These are phyloP conservation scores for Brachypodius melanocephalos DNA, from an alignment of 2,113 vertebrate species.

Conservation along the genomic window DNA sequence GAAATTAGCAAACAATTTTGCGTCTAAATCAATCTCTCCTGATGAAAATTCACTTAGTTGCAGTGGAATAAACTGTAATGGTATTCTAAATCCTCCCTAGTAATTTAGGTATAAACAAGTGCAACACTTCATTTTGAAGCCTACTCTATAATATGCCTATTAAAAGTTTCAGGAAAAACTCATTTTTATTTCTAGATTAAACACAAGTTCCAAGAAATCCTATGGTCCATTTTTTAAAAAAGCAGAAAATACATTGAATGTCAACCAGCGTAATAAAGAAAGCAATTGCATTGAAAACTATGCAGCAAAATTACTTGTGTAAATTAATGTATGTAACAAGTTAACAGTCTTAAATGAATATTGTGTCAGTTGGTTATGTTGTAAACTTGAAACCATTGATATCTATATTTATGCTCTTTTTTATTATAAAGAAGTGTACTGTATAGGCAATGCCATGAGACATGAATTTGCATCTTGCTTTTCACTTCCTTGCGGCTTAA, in stretches of 20 bases:
- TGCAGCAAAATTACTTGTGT: slow-evolving; percentile 15
- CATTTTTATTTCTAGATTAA: slow-evolving; percentile 19
- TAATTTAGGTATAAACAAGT: not conserved
- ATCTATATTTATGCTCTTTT: slow-evolving; percentile 17
- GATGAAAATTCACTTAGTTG: slow-evolving; percentile 14
- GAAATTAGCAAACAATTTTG: not conserved
- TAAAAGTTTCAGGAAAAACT: not conserved
- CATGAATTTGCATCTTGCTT: not conserved
- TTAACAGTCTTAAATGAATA: not conserved
- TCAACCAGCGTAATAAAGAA: not conserved
- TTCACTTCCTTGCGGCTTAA: slow-evolving; percentile 20
- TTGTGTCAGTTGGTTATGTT: not conserved
- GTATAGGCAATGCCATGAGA: not conserved
- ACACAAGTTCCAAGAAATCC: not conserved
- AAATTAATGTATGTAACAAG: not conserved
- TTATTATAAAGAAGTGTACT: not conserved
- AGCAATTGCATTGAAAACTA: not conserved
- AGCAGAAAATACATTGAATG: not conserved
- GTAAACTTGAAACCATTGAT: not conserved
- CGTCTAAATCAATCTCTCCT: not conserved
- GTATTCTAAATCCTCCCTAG: not conserved
- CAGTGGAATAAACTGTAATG: not conserved
- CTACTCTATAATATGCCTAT: not conserved
- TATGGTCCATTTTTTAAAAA: not conserved
- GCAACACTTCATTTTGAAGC: not conserved